Conservation (phyloP, 30 jellyfish, hydroid and myxozoan species). For the Turritopsis dohrnii region DNA sequence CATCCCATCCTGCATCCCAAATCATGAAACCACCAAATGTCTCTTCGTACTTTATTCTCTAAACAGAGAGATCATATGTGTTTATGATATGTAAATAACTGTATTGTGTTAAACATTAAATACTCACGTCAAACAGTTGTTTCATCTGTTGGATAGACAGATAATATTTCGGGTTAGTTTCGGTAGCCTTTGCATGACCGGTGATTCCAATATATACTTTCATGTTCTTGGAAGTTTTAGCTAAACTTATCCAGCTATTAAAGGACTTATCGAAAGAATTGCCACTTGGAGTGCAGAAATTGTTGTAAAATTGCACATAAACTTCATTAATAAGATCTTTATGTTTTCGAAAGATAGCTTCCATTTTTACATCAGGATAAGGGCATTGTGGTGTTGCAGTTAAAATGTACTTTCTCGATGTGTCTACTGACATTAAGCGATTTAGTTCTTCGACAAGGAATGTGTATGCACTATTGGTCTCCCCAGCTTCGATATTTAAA, state of each 20-base stretch:
- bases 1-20: slow-evolving; percentile 99
- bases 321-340: slow-evolving; percentile 74
- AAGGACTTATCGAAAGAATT: slow-evolving; percentile 51
- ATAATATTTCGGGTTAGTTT: background rate
- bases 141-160: background rate
- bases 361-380: slow-evolving; percentile 4
- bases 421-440: slow-evolving; percentile 12
- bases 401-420: background rate
- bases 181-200: background rate
- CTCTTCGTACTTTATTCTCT: background rate
- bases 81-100: background rate
- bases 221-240: slow-evolving; percentile 4
- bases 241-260: slow-evolving; percentile 70
- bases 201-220: background rate
- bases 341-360: slow-evolving; percentile 12
- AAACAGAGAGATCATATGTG: background rate
- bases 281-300: slow-evolving; percentile 79
- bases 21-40: slow-evolving; percentile 96
- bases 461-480: background rate
- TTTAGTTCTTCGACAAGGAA: slow-evolving; percentile 20
- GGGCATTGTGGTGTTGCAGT: slow-evolving; percentile 32
- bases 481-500: slow-evolving; percentile 20
- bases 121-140: background rate
- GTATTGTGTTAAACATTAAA: no score
- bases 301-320: slow-evolving; percentile 85